Evolutionary conservation across 2,797 vertebrate species (phyloP), one percentile per base, ranked within the genome.

Genomic region (Brachyrhaphis roseni): DNA sequence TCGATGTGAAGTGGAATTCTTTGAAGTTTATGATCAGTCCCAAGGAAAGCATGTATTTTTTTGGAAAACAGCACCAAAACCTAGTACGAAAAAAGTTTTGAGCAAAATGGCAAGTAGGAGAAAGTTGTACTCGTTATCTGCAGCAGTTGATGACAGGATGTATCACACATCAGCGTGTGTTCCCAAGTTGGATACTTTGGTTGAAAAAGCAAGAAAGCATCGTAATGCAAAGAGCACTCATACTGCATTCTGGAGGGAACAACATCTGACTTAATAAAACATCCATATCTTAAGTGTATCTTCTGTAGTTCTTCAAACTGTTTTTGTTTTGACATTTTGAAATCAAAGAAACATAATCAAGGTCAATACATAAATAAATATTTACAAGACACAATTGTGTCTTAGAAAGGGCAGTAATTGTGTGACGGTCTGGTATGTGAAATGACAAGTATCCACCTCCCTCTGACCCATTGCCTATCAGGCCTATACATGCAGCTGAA

Each of bases 1-100:
- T 47, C 45, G 36, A 53, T 47, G 75, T 49, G 59, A 76, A 66
- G 73, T 70, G 23, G 66, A 70, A 43, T 70, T 70, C 39, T 70
- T 70, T 70, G 66, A 70, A 43, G 66, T 43, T 70, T 43, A 26
- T 15, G 39, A 70, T 70, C 66, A n/a, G 36, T 68, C 20, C 10
- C 36, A 26, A 41, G 36, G 20, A 68, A 68, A 68, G 66, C 66
- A 43, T 43, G 11, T 41, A n/a, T 10, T 13, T 43, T 68, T n/a
- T 23, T 49, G 39, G 39, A 26, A 13, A 70, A 70, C 39, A n/a
- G 39, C 66, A 43, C 66, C 39, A 26, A 70, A 26, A 13, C 11
- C 11, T 43, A 70, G 23, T 1, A 15, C 5, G 1, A 68, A 11
- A 41, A 41, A 68, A 12, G 36, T 43, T 41, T 20, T 26, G 64